These are phyloP conservation scores for Allygus modestus DNA, from an alignment of 2,888 invertebrate species.

Conservation along the genomic window DNA sequence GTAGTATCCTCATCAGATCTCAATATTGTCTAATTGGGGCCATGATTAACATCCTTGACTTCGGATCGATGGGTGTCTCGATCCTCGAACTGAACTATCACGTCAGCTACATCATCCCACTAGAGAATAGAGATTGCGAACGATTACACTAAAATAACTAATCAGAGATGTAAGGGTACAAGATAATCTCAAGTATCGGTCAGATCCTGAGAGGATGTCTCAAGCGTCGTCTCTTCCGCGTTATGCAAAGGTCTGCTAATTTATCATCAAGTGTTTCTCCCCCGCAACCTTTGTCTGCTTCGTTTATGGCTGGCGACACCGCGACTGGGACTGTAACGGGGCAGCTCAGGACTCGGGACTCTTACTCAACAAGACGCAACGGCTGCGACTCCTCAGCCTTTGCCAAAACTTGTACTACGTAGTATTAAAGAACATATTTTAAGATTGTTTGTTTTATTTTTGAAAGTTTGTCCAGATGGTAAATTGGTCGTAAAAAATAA, in stretches of 20 bases:
- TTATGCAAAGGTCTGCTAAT: constrained; percentile 1
- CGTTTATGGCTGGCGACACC: not conserved
- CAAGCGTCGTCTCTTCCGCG: not conserved
- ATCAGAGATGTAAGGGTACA: not conserved
- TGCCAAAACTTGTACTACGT: too few species aligned
- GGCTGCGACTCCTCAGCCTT: too few species aligned
- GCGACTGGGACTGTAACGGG: not conserved
- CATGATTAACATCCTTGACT: not conserved
- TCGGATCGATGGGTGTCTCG: not conserved
- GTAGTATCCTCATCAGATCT: not conserved
- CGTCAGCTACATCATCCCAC: not conserved
- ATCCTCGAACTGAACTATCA: not conserved
- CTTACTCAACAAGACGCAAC: not conserved
- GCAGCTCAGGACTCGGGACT: not conserved
- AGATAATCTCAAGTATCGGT: not conserved
- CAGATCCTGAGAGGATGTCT: not conserved
- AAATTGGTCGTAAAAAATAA: too few species aligned
- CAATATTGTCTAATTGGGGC: not conserved
- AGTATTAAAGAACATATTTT: too few species aligned
- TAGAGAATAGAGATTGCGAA: not conserved
- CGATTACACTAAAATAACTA: not conserved
- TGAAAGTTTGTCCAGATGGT: too few species aligned
- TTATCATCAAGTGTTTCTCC: not conserved
- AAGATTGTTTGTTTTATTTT: too few species aligned
- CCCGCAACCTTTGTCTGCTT: not conserved